Percentiles rank a stretch among this genome's conserved stretches.
Conservation (phyloP, 2,888 invertebrate species). For the Pristionchus japonicus region DNA sequence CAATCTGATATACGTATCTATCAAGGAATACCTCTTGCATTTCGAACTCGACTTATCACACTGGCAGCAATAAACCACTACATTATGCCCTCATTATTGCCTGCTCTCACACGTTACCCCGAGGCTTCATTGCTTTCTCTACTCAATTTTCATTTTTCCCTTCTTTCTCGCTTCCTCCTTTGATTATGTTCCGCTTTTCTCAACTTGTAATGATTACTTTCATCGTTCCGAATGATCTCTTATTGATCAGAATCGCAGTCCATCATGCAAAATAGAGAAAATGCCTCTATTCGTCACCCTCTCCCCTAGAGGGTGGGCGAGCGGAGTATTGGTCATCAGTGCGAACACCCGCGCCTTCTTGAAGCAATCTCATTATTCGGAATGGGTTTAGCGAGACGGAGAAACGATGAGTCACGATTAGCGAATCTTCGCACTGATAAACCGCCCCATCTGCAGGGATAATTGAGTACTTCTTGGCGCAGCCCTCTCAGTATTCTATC, state of each 20-base stretch:
- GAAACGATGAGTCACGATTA: not conserved
- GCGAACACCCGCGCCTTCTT: not conserved
- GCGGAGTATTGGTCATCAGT: not conserved
- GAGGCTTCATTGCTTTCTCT: too few species aligned
- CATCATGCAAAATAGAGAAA: not conserved
- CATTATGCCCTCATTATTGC: not conserved
- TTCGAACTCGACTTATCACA: not conserved
- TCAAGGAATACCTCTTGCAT: not conserved
- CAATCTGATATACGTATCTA: too few species aligned
- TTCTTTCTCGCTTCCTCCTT: not conserved
- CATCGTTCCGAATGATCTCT: not conserved
- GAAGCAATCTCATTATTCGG: conserved; percentile 7
- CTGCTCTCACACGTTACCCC: not conserved
- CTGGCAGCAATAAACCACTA: not conserved
- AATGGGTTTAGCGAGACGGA: not conserved
- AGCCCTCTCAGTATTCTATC: too few species aligned
- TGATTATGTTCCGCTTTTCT: not conserved
- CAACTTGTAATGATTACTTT: not conserved
- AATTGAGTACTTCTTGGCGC: too few species aligned
- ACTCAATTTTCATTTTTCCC: not conserved
- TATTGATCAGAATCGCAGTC: not conserved
- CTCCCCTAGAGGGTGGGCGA: not conserved
- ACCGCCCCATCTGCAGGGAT: not conserved
- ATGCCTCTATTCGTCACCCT: not conserved
- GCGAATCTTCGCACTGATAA: not conserved